Conservation (phyloP, 2,113 vertebrate species). For the Sitta europaea region DNA sequence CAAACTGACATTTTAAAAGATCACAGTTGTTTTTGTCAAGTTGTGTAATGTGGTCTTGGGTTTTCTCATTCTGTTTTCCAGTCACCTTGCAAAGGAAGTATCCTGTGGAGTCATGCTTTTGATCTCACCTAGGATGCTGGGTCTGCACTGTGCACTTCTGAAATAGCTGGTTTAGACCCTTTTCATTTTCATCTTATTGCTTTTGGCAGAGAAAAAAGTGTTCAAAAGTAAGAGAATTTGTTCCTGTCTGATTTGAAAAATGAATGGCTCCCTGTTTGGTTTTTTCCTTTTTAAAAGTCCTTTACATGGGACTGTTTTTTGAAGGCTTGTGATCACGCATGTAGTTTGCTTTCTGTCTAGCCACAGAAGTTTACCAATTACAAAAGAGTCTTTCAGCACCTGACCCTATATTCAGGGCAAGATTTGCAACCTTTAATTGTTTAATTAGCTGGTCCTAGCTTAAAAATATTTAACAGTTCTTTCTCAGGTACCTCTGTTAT, state of each 20-base stretch:
- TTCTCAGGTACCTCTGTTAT: background rate
- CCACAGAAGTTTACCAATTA: slow-evolving; percentile 13
- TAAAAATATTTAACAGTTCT: background rate
- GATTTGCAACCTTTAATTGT: background rate
- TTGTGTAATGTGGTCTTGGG: background rate
- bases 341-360: slow-evolving; percentile 50
- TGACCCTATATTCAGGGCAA: background rate
- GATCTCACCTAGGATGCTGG: background rate
- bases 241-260: background rate
- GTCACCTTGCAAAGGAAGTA: background rate
- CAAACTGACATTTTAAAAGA: background rate
- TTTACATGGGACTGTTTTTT: background rate
- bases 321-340: background rate
- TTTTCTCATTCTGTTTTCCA: slow-evolving; percentile 15
- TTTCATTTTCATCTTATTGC: slow-evolving; percentile 43
- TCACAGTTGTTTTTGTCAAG: background rate
- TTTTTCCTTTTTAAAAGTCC: background rate
- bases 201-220: slow-evolving; percentile 33
- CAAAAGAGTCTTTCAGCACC: slow-evolving; percentile 24
- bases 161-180: slow-evolving; percentile 6
- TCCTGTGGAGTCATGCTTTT: slow-evolving; percentile 7
- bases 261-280: background rate
- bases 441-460: background rate
- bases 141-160: background rate
- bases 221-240: slow-evolving; percentile 35